phyloP scores from a whole-genome alignment of 2,888 invertebrate genomes.

The Osmoderma eremita region DNA sequence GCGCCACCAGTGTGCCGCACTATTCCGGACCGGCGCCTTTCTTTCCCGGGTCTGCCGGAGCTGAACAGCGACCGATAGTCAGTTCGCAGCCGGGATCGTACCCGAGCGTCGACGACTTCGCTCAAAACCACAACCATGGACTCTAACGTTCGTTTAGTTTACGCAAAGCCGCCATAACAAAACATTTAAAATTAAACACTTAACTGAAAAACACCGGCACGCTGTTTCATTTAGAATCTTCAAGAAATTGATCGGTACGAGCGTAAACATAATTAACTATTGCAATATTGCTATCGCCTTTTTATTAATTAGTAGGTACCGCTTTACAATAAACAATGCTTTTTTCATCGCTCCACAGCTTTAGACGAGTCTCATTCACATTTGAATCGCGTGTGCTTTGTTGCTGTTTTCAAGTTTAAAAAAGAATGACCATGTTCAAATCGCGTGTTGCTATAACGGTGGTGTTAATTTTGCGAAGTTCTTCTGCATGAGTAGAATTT shows the following conservation, averaged over 20 bases:
- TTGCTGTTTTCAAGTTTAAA: slow-evolving; percentile 19
- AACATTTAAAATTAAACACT: slow-evolving; percentile 17
- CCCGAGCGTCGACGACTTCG: slow-evolving; percentile 52
- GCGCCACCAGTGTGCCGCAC: slow-evolving; percentile 49
- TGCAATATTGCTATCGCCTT: slow-evolving; percentile 15
- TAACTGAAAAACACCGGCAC: slow-evolving; percentile 3
- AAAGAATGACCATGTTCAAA: slow-evolving; percentile 17
- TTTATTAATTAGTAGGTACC: slow-evolving; percentile 11
- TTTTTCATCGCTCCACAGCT: slow-evolving; percentile 10
- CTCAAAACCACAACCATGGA: slow-evolving; percentile 35
- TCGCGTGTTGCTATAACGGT: slow-evolving; percentile 1
- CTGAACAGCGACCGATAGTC: slow-evolving; percentile 51
- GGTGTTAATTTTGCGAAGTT: background rate
- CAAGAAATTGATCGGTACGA: slow-evolving; percentile 8
- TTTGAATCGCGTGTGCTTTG: slow-evolving; percentile 15
- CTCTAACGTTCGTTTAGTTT: slow-evolving; percentile 29
- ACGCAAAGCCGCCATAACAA: background rate
- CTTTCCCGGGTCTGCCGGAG: slow-evolving; percentile 62
- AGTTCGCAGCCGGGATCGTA: slow-evolving; percentile 60
- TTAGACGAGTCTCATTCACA: slow-evolving; percentile 2
- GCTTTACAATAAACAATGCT: slow-evolving; percentile 7
- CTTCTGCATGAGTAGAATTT: slow-evolving; percentile 11
- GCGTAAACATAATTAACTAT: slow-evolving; percentile 9
- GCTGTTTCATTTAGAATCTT: background rate
- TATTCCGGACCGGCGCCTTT: slow-evolving; percentile 66